Evolutionary conservation across 2,113 vertebrate genomes (phyloP).

Genomic region (Paralichthys olivaceus): DNA sequence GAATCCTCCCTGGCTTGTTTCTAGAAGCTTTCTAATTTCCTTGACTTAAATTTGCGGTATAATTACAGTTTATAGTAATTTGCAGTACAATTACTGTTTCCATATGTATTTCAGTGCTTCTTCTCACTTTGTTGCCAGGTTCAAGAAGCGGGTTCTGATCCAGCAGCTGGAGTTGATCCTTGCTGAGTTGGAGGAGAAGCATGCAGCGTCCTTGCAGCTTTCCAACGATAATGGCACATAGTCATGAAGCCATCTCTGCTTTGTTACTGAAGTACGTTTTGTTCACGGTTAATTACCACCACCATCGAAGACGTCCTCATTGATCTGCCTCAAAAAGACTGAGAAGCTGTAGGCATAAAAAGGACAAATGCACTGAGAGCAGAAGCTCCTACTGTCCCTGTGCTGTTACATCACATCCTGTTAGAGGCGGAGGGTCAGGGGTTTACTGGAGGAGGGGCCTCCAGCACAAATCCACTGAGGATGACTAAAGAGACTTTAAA

Average conservation of each 20-base stretch:
- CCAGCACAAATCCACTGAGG: conserved; percentile 41
- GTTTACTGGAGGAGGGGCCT: conserved; percentile 36
- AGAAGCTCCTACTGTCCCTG: conserved; percentile 21
- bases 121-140: conserved; percentile 81
- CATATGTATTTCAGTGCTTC: neutral
- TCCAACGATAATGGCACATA: conserved; percentile 88
- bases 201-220: conserved; percentile 79
- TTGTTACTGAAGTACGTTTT: neutral
- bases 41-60: neutral
- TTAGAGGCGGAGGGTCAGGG: conserved; percentile 22
- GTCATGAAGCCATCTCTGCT: conserved; percentile 57
- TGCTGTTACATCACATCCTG: conserved; percentile 55
- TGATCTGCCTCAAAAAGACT: conserved; percentile 14
- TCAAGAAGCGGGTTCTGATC: conserved; percentile 98
- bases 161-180: conserved; percentile 94
- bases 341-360: neutral
- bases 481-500: conserved; percentile 54
- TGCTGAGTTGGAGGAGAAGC: conserved; percentile 85
- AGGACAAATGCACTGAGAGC: conserved; percentile 35
- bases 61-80: too few species aligned
- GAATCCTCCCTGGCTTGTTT: neutral
- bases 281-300: conserved; percentile 5
- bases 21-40: neutral
- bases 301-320: neutral
- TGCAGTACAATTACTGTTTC: neutral